Base-by-base conservation (phyloP, 2,888 invertebrate genomes). In the Harpalus rubripes region DNA sequence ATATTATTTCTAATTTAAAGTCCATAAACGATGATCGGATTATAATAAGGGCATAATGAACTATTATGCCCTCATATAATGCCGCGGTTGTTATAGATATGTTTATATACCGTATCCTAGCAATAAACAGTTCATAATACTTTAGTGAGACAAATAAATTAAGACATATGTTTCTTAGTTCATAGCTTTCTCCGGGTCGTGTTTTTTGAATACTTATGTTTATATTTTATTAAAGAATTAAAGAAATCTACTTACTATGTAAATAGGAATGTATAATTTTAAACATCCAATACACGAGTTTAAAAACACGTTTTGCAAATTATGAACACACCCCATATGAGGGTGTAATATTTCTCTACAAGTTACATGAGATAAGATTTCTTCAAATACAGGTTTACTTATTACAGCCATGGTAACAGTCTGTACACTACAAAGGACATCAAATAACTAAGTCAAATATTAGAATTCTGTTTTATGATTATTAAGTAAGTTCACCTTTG, bases 181-280 rank as follows among this genome's bases (percentile, higher is more conserved):
- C n/a, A n/a, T n/a, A n/a, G n/a, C n/a, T n/a, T n/a, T n/a, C n/a
- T n/a, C n/a, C n/a, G n/a, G n/a, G n/a, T n/a, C n/a, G n/a, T n/a
- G n/a, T n/a, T n/a, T n/a, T n/a, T n/a, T n/a, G n/a, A n/a, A n/a
- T n/a, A n/a, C n/a, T n/a, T n/a, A n/a, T n/a, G n/a, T n/a, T n/a
- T n/a, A n/a, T n/a, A n/a, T 22, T 22, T 22, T 22, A 22, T 22
- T n/a, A n/a, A n/a, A n/a, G 22, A 1, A 22, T 4, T 32, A 32
- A 32, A 32, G 32, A 32, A 2, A 63, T 15, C n/a, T 74, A 84
- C 84, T 65, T 84, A 84, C 84, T 8, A 52, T 39, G 65, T 84
- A 84, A 56, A 84, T 79, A 12, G 79, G 12, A 65, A 39, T 8
- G 56, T 26, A 84, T 56, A 84, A 74, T 18, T 74, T 74, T 18